Base-by-base conservation (phyloP, 2,888 invertebrate species). In the Epistrophella euchroma region DNA sequence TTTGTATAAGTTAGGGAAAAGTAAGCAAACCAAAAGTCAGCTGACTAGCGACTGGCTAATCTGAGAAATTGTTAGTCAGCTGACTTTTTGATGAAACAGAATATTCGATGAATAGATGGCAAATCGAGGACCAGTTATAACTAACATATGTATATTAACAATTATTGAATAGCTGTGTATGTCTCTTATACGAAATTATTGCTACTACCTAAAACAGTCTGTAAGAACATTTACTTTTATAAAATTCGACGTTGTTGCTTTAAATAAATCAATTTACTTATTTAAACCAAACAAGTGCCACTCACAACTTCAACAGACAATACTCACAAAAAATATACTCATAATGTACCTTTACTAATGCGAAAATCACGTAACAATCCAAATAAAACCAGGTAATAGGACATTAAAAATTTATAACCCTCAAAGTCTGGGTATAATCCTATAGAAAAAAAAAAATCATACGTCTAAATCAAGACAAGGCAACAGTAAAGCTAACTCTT, bases 401-500 rank as follows among this genome's bases (percentile, higher is more conserved):
- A 37, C 45, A 72, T 68, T 66, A 60, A 71, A 66, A 64, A 71
- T 66, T 32, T 58, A 72, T 71, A 71, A 45, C 58, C 66, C 66
- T 13, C 37, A 40, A 22, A 60, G 19, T 37, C 37, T 60, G 22
- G n/a, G 22, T 22, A 35, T 19, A 58, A 58, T 40, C 37, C 15
- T 9, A 9, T 22, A n/a, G 22, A 19, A 10, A 32, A 40, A 37
- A 13, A 32, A 40, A 37, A 3, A 19, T 37, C 6, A 17, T 10
- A 15, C 15, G 22, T 4, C 60, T 60, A 22, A 40, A 40, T 60
- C 37, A 71, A 73, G 66, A 66, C 58, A 68, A 60, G 52, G 32
- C 60, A 60, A 71, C 62, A 66, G 19, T 68, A 52, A 35, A 2
- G 37, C 19, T 37, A 40, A 60, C 40, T 40, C 37, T 19, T 0